phyloP scores from a whole-genome alignment of 2,888 invertebrate genomes.

The Hanleya hanleyi region DNA sequence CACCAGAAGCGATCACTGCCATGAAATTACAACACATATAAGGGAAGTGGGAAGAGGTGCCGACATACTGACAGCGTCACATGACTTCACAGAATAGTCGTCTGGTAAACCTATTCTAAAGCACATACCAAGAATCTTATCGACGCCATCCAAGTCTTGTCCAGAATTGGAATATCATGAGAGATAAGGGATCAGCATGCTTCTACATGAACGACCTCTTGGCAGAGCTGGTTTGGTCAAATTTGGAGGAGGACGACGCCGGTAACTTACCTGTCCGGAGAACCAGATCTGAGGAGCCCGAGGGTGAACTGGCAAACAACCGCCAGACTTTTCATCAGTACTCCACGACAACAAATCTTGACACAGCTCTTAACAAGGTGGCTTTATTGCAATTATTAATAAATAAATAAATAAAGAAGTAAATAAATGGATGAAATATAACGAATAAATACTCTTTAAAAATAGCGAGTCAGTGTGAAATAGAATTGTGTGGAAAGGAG shows the following conservation, averaged over 20 bases:
- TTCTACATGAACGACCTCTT: background rate
- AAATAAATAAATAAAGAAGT: too few species aligned
- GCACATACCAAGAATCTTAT: too few species aligned
- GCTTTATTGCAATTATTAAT: too few species aligned
- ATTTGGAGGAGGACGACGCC: background rate
- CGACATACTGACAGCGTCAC: too few species aligned
- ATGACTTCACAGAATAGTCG: too few species aligned
- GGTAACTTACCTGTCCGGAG: background rate
- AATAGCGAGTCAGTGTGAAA: too few species aligned
- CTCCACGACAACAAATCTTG: background rate
- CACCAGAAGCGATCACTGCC: background rate
- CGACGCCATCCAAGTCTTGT: background rate
- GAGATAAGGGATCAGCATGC: background rate
- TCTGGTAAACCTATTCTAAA: too few species aligned
- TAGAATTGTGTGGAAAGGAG: too few species aligned
- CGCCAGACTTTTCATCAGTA: background rate
- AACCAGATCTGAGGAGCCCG: background rate
- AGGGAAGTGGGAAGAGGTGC: too few species aligned
- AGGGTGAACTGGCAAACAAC: background rate
- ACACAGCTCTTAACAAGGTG: background rate
- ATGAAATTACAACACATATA: too few species aligned
- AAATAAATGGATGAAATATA: too few species aligned
- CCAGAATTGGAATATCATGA: background rate
- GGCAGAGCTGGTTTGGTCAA: background rate
- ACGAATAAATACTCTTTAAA: too few species aligned